Conservation (phyloP, 2,888 invertebrate genomes). For the Megaustenia siamemsis region DNA sequence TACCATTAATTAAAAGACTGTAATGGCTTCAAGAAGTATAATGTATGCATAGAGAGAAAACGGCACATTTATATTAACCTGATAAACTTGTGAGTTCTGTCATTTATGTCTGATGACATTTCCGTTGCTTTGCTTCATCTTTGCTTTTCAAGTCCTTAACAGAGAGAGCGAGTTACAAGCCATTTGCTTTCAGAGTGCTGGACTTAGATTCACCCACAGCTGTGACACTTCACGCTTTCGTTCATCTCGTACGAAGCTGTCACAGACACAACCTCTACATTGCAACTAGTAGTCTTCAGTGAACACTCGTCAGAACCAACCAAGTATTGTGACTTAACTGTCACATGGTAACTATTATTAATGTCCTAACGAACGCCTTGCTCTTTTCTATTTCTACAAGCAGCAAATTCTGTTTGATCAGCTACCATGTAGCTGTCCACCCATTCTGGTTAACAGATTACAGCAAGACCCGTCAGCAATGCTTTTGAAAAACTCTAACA, state of each 20-base stretch:
- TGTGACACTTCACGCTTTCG: neutral
- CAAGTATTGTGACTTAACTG: no score
- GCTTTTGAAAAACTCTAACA: neutral
- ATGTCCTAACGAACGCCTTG: conserved; percentile 44
- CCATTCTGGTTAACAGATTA: neutral
- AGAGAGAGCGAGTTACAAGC: neutral
- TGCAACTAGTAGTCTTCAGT: neutral
- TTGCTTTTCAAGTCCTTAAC: neutral
- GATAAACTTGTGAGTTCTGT: neutral
- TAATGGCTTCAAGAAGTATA: no score
- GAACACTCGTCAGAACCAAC: neutral
- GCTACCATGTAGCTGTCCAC: neutral
- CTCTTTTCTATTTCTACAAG: conserved; percentile 15
- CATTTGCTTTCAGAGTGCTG: neutral
- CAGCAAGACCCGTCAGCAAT: conserved; percentile 24
- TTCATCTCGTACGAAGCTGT: neutral
- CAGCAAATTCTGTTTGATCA: conserved; percentile 7
- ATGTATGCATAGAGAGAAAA: no score
- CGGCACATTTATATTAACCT: no score
- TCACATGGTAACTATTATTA: conserved; percentile 42
- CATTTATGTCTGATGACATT: neutral
- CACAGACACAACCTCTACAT: neutral
- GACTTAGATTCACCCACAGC: neutral
- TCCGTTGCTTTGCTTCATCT: neutral
- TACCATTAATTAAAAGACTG: no score